Evolutionary conservation across 2,888 invertebrate genomes (phyloP), one percentile per base, ranked within the genome.

Genomic region (Eudemis profundana): DNA sequence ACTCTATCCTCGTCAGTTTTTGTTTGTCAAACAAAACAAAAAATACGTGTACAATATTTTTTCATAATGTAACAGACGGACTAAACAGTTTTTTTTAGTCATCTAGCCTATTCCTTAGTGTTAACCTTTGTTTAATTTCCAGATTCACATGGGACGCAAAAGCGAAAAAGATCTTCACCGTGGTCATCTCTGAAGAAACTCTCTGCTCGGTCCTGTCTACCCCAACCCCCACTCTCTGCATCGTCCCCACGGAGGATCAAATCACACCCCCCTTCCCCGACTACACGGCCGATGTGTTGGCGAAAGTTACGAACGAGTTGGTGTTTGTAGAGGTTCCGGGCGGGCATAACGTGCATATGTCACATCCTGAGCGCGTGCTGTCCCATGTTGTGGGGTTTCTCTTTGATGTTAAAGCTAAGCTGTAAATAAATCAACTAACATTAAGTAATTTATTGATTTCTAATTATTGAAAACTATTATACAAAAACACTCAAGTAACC

Each of bases 71-170:
- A n/a, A n/a, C n/a, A n/a, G n/a, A n/a, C n/a, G n/a, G n/a, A n/a
- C n/a, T n/a, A n/a, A n/a, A n/a, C n/a, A n/a, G n/a, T n/a, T n/a
- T n/a, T n/a, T n/a, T n/a, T n/a, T n/a, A n/a, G n/a, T n/a, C n/a
- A n/a, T n/a, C n/a, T n/a, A n/a, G n/a, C n/a, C n/a, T n/a, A n/a
- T n/a, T n/a, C n/a, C n/a, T n/a, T n/a, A n/a, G n/a, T n/a, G n/a
- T n/a, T n/a, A n/a, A n/a, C n/a, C n/a, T n/a, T n/a, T n/a, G n/a
- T n/a, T n/a, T n/a, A n/a, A n/a, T 71, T 51, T 38, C 17, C 73
- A 87, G 87, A 67, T 71, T 86, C 17, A 82, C 86, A 3, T 86
- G 83, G 83, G 85, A 86, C 10, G 71, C 77, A 0, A 78, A 79
- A 61, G 82, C 85, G 76, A 84, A 83, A 57, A 79, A 76, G 67